A percentile compares a stretch with the other conserved stretches of the same genome.
These are phyloP conservation scores for Hozukius guyotensis DNA, from an alignment of 2,797 vertebrate species.

Conservation along the genomic window DNA sequence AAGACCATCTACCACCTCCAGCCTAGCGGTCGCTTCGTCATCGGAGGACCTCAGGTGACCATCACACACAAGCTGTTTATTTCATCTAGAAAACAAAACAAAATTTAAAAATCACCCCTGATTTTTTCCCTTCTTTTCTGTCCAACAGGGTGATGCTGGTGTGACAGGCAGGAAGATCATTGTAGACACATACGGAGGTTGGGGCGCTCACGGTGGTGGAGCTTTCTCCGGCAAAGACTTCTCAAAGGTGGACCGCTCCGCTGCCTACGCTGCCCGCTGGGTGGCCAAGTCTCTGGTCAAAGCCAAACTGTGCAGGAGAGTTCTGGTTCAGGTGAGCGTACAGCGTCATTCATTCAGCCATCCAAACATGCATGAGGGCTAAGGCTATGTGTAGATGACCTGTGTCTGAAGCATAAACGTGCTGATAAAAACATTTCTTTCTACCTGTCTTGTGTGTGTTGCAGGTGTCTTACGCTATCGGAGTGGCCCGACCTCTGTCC, in stretches of 20 bases:
- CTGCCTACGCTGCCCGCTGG: constrained; percentile 96
- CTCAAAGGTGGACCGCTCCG: constrained; percentile 97
- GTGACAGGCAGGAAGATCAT: constrained; percentile 98
- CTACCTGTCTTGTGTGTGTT: constrained; percentile 3
- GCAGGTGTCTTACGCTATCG: constrained; percentile 96
- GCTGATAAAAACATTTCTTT: neutral
- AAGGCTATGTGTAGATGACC: neutral
- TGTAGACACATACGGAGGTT: constrained; percentile 97
- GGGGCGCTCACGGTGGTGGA: constrained; percentile 97
- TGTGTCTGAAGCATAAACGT: neutral
- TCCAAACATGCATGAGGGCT: neutral
- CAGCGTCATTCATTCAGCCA: neutral
- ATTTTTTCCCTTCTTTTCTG: neutral
- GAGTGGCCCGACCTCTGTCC: constrained; percentile 92
- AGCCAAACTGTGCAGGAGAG: constrained; percentile 92
- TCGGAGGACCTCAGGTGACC: constrained; percentile 96
- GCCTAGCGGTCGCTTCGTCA: constrained; percentile 97
- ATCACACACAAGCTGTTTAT: neutral
- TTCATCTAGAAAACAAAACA: neutral
- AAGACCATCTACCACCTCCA: constrained; percentile 95
- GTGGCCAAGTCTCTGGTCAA: constrained; percentile 97
- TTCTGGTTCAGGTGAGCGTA: constrained; percentile 91
- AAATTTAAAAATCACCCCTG: neutral
- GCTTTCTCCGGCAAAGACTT: constrained; percentile 99
- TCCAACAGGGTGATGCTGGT: constrained; percentile 91